Evolutionary conservation across 2,113 vertebrate species (phyloP), one percentile per base, ranked within the genome.

Genomic region (Perognathus longimembris): DNA sequence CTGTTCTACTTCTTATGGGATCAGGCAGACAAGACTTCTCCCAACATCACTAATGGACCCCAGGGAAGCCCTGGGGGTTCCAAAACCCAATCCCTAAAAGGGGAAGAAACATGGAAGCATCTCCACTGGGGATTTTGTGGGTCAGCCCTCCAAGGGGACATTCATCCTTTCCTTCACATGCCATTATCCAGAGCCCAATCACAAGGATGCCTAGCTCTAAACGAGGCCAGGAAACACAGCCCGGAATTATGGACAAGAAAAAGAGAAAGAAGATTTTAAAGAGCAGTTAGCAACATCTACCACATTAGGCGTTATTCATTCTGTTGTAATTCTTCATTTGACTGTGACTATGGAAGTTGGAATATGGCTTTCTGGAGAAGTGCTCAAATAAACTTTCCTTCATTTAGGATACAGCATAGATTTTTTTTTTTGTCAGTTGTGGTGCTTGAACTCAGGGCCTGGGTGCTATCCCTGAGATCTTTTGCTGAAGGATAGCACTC

Each of bases 281-380:
- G 67, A 86, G 91, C 11, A 70, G 28, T 61, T 89, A 63, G n/a
- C 6, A 73, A 20, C 82, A n/a, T 80, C 28, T 86, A 38, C 45
- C 57, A 67, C 71, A 32, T 86, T 80, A 83, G 9, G 30, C 15
- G 64, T 70, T 69, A 64, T 75, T 42, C 75, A 30, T 73, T 74
- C 8, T 70, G 69, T 28, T 80, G 50, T 42, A 87, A 4, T 84
- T 86, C 45, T 71, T 94, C 15, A 1, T 59, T 64, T 67, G 26
- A 74, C 11, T n/a, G 34, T 71, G 22, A 20, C 24, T 80, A 5
- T 82, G 63, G 24, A 93, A 71, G 26, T 11, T 88, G 6, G 64
- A 59, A 85, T 79, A 86, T 28, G 40, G 73, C 40, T 89, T 84
- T 80, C 66, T 90, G 10, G 10, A n/a, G 59, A 91, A 84, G 34